Base-by-base conservation (phyloP, 2,113 vertebrate genomes). In the Syrrhaptes paradoxus region DNA sequence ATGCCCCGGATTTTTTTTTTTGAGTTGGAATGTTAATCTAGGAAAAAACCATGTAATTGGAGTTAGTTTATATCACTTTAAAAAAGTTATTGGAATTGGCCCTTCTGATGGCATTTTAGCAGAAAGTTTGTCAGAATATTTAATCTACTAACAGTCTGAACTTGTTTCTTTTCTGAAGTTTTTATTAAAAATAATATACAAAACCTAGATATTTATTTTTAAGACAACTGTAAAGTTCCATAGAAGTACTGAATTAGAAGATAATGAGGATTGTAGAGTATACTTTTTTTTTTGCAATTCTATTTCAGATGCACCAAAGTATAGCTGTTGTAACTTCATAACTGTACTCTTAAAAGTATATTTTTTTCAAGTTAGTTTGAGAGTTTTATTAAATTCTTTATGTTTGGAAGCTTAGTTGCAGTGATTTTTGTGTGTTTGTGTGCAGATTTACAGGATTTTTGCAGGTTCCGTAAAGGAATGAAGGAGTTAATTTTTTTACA, bases 1-100 rank as follows among this genome's bases (percentile, higher is more conserved):
- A 8, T 46, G 4, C 4, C 1, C 7, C 11, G 2, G 6, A 3
- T 3, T 5, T 18, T 31, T 16, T 31, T 16, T 34, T 29, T 82
- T 78, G 36, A 5, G 5, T 24, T 58, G 7, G 9, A 76, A 62
- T 70, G 6, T 45, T 85, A 55, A 36, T 75, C 4, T 34, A 21
- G 32, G 1, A 11, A n/a, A 45, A n/a, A 61, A 26, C 5, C 5
- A 62, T 19, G 4, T 29, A 41, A 29, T 11, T 52, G 2, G n/a
- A 18, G 68, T 70, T 77, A 80, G 48, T 74, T 8, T 58, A 0
- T 57, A 51, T 63, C 8, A 36, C 3, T n/a, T 10, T 43, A 63
- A 52, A 57, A 67, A 13, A 25, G 11, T 68, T 85, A 15, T 7
- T 70, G 25, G 14, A 49, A 41, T 55, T 41, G 8, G 10, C 19